Base-by-base conservation (phyloP, 2,113 vertebrate species). In the Lethenteron reissneri region DNA sequence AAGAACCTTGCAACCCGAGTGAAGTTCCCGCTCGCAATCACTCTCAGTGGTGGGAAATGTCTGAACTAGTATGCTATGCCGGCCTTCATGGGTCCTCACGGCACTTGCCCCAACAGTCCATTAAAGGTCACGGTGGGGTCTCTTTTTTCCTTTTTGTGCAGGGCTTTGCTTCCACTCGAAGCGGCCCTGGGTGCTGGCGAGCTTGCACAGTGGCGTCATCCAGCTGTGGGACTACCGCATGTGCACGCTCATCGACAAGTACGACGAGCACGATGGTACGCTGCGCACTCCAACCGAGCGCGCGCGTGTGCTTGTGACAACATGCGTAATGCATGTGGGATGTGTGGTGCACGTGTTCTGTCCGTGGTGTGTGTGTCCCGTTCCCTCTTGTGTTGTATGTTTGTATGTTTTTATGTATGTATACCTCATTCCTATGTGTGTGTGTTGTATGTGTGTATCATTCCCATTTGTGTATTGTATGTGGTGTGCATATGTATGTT, bases 211-310 rank as follows among this genome's bases (percentile, higher is more conserved):
- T 73, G 92, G 92, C 1, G 89, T 95, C 68, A 96, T 97, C 79
- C 92, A 97, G 81, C 82, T 97, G 70, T 96, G 92, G 91, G 92
- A 97, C 69, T 96, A 96, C 8, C 85, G 92, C 4, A 94, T 97
- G 91, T 96, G 92, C 74, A 97, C 92, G 1, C 85, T 97, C 8
- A 96, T 96, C 57, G 91, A 97, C 78, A 97, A 97, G 73, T 97
- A 96, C 64, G 91, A 97, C 15, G 92, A 97, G 75, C 92, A 97
- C 3, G 91, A 97, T 9, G 92, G 92, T 94, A 71, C 81, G 78
- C 19, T 68, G 25, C 64, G 9, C n/a, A 41, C 41, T 41, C 41
- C 41, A 41, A 41, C 41, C 41, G 41, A 5, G 41, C 41, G 41
- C 5, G 25, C 5, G 41, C 41, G 41, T 7, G 41, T 41, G 25